These are phyloP conservation scores for Microcebus jonahi DNA, from an alignment of 2,113 vertebrate species.

Conservation along the genomic window DNA sequence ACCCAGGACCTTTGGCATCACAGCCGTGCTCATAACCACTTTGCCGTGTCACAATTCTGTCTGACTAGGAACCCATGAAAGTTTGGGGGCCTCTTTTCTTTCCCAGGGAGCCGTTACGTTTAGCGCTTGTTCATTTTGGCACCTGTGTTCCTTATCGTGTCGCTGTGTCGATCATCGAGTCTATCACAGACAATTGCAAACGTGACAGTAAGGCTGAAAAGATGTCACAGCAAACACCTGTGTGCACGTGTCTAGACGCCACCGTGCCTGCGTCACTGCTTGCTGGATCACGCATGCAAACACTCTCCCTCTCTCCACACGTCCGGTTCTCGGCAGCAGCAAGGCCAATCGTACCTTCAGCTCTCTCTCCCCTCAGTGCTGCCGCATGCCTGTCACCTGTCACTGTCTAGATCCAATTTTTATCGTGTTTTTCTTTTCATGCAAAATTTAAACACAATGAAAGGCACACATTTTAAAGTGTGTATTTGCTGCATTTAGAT, in stretches of 20 bases:
- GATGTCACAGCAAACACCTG: not conserved
- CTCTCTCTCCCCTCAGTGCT: not conserved
- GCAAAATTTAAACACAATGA: not conserved
- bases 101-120: not conserved
- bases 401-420: not conserved
- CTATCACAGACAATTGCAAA: not conserved
- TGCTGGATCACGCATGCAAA: not conserved
- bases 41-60: not conserved
- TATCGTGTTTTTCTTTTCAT: not conserved
- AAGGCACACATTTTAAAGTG: not conserved
- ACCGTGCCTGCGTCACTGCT: not conserved
- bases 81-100: not conserved
- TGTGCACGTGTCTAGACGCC: too few species aligned
- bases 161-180: too few species aligned
- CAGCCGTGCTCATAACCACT: not conserved
- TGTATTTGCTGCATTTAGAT: not conserved
- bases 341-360: not conserved
- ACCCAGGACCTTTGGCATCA: not conserved
- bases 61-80: not conserved
- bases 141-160: too few species aligned
- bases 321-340: not conserved
- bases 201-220: not conserved
- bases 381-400: not conserved
- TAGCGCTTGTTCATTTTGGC: not conserved
- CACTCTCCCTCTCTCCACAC: not conserved